A percentile compares a stretch with the other conserved stretches of the same genome.
These are phyloP conservation scores for Ptilorrhoa leucosticta DNA, from an alignment of 2,113 vertebrate genomes.

Conservation along the genomic window DNA sequence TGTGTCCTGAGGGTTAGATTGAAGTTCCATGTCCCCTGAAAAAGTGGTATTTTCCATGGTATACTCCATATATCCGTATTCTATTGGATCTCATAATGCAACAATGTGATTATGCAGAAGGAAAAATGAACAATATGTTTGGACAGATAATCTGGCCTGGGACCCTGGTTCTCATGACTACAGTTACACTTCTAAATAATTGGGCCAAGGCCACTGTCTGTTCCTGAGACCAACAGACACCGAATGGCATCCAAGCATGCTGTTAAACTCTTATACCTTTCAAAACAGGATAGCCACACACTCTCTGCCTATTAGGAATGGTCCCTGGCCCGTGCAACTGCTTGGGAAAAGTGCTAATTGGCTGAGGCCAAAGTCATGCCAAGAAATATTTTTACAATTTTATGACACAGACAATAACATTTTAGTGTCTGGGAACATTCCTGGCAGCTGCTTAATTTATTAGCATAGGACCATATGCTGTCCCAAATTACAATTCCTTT, in stretches of 20 bases:
- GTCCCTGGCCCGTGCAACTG: background rate
- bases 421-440: background rate
- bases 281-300: background rate
- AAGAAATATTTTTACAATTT: background rate
- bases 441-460: background rate
- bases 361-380: background rate
- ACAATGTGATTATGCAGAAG: background rate
- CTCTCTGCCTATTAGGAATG: background rate
- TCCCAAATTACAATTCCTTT: background rate
- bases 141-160: background rate
- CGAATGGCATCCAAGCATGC: background rate
- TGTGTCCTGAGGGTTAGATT: background rate
- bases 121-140: background rate
- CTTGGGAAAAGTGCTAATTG: background rate
- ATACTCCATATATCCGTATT: background rate
- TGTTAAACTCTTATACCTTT: background rate
- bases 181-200: background rate
- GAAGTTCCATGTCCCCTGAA: accelerated
- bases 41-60: background rate
- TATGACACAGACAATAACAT: background rate
- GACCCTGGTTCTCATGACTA: background rate
- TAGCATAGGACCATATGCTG: background rate
- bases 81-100: background rate
- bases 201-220: background rate
- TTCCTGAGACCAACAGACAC: background rate